These are phyloP conservation scores for Tryphoninae sp. DNA, from an alignment of 2,888 invertebrate genomes.

Conservation along the genomic window DNA sequence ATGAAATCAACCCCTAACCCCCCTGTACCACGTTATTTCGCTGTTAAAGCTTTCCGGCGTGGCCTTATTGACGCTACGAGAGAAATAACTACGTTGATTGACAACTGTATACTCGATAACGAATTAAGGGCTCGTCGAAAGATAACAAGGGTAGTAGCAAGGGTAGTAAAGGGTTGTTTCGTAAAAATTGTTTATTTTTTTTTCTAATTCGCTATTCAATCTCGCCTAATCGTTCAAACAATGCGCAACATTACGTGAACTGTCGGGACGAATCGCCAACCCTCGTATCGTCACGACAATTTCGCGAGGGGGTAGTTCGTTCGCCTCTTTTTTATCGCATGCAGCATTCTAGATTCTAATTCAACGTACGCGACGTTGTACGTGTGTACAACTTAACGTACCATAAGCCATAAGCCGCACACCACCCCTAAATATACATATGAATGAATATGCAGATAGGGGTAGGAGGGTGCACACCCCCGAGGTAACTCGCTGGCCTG, in stretches of 20 bases:
- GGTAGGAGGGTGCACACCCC: constrained; percentile 16
- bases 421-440: constrained; percentile 65
- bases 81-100: not conserved
- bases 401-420: constrained; percentile 31
- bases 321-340: constrained; percentile 30
- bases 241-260: constrained; percentile 30
- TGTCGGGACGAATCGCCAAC: constrained; percentile 21
- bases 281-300: constrained; percentile 29
- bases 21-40: not conserved
- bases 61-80: not conserved
- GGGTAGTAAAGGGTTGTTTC: not conserved
- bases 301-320: constrained; percentile 4
- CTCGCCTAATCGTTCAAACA: constrained; percentile 23
- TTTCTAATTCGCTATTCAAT: constrained; percentile 20
- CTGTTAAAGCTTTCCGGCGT: not conserved
- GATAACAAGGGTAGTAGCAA: not conserved
- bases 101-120: not conserved
- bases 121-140: not conserved
- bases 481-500: constrained; percentile 58
- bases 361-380: not conserved
- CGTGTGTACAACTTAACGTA: constrained; percentile 2
- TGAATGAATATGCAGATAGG: constrained; percentile 70
- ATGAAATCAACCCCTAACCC: not conserved
- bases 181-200: constrained; percentile 15
- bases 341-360: not conserved